Conservation (phyloP, 2,113 vertebrate species). For the Parotia lawesii region DNA sequence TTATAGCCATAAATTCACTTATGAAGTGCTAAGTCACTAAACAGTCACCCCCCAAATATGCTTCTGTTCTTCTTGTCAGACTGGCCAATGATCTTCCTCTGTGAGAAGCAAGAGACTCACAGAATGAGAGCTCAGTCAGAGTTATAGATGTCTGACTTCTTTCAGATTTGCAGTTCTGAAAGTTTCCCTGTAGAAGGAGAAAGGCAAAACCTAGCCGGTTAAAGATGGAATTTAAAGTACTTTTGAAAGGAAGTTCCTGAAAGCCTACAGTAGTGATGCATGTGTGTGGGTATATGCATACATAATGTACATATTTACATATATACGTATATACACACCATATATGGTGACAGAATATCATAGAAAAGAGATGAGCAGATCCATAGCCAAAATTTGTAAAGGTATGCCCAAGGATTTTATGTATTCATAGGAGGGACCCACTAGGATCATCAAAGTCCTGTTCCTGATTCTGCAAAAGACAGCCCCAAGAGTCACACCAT, state of each 20-base stretch:
- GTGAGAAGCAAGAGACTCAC: background rate
- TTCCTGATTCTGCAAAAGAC: background rate
- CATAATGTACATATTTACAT: accelerated
- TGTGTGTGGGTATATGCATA: background rate
- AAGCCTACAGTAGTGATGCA: background rate
- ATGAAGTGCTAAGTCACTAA: background rate
- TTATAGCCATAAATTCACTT: background rate
- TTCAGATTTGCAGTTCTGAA: background rate
- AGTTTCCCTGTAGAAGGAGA: background rate
- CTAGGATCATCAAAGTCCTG: background rate
- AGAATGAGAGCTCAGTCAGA: background rate
- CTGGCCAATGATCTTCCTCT: background rate
- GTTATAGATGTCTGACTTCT: background rate
- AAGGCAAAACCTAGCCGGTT: background rate
- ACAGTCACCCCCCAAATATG: background rate
- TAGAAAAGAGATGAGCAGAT: background rate
- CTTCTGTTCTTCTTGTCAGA: background rate
- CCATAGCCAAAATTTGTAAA: background rate
- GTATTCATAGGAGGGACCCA: background rate
- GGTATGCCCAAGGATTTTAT: background rate
- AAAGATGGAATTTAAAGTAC: background rate
- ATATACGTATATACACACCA: background rate
- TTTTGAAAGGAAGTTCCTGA: background rate
- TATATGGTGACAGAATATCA: background rate
- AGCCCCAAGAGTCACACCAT: background rate